These are phyloP conservation scores for Drosophila murphyi DNA, from an alignment of 1,140 invertebrate species.

Conservation along the genomic window DNA sequence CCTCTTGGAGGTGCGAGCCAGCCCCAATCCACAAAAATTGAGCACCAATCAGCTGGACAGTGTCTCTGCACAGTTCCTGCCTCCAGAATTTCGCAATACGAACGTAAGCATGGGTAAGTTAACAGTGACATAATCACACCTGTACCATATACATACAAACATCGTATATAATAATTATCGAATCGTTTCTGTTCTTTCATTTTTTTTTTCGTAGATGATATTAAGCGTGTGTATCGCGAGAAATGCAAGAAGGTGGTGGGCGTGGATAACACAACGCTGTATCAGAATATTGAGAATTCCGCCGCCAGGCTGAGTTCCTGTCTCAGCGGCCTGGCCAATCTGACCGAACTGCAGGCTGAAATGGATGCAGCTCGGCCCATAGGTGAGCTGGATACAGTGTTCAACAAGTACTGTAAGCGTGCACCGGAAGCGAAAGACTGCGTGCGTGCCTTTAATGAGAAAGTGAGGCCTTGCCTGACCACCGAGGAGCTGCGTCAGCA, in stretches of 20 bases:
- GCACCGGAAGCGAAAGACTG: conserved; percentile 87
- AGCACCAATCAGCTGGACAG: conserved; percentile 56
- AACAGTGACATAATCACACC: background rate
- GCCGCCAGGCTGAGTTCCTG: conserved; percentile 83
- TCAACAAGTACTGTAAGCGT: conserved; percentile 88
- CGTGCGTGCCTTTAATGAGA: conserved; percentile 86
- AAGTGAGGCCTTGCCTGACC: conserved; percentile 88
- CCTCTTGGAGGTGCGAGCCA: conserved; percentile 60
- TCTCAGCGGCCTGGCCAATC: conserved; percentile 85
- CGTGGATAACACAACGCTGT: conserved; percentile 60
- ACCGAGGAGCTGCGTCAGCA: conserved; percentile 85
- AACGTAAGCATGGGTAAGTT: conserved; percentile 66
- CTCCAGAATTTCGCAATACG: conserved; percentile 68
- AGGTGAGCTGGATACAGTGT: conserved; percentile 88
- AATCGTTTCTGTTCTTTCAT: background rate
- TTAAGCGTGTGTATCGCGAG: conserved; percentile 65
- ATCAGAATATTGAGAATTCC: conserved; percentile 74
- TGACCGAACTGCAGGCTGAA: conserved; percentile 86
- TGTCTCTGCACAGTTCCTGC: conserved; percentile 59
- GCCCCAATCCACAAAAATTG: conserved; percentile 30
- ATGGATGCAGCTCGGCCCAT: conserved; percentile 87
- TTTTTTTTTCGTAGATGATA: conserved; percentile 42
- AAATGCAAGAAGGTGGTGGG: conserved; percentile 76
- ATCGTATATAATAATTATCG: background rate
- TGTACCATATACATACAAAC: no score